Percentiles rank a stretch among this genome's conserved stretches.
Evolutionary conservation across 2,888 invertebrate genomes (phyloP).

Genomic region (Busseola fusca): DNA sequence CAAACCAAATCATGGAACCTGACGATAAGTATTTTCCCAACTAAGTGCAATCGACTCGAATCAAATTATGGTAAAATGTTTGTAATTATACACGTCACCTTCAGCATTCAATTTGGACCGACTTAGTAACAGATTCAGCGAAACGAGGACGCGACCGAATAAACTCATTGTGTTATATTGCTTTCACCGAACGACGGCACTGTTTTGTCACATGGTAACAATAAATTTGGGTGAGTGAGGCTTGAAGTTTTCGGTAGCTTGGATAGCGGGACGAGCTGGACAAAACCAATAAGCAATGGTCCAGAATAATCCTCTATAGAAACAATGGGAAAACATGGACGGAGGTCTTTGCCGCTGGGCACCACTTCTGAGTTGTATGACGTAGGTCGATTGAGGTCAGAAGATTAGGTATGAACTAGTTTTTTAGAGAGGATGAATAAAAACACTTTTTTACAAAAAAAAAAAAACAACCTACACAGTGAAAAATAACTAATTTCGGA

Average conservation of each 20-base stretch:
- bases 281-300: neutral
- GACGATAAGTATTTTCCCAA: neutral
- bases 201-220: slow-evolving; percentile 33
- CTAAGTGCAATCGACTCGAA: neutral
- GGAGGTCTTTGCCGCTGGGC: neutral
- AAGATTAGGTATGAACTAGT: neutral
- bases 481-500: too few species aligned
- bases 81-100: slow-evolving; percentile 19
- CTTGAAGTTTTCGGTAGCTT: slow-evolving; percentile 7
- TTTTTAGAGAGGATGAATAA: neutral
- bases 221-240: slow-evolving; percentile 28
- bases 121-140: slow-evolving; percentile 43
- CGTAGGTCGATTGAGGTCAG: neutral
- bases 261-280: neutral
- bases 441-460: too few species aligned
- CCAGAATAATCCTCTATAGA: neutral
- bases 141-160: slow-evolving; percentile 55
- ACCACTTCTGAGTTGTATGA: neutral
- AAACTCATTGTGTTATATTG: slow-evolving; percentile 56
- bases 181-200: slow-evolving; percentile 52
- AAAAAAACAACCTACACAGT: too few species aligned
- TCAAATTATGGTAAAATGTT: slow-evolving; percentile 8
- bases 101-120: slow-evolving; percentile 20
- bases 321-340: too few species aligned
- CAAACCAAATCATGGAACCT: neutral